A percentile compares a stretch with the other conserved stretches of the same genome.
Evolutionary conservation across 1,140 invertebrate species (phyloP).

Genomic region (Drosophila dunni): DNA sequence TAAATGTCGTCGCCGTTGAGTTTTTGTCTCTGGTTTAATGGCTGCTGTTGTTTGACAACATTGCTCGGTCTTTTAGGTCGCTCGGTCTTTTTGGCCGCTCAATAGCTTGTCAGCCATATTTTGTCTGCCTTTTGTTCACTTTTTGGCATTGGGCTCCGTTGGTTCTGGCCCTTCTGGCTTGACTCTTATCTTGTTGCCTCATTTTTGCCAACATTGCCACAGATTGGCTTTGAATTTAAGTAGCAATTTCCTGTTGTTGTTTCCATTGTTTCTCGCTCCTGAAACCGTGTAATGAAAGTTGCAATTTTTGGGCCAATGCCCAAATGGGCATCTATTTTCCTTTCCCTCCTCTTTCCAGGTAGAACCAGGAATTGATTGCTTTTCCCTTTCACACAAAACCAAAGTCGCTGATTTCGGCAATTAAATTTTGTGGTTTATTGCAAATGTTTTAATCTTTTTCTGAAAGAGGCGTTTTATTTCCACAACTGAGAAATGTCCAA

Average conservation of each 20-base stretch:
- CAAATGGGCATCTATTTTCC: slow-evolving; percentile 7
- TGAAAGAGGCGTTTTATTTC: background rate
- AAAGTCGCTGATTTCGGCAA: background rate
- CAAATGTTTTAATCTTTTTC: background rate
- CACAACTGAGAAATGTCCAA: background rate
- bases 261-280: slow-evolving; percentile 34
- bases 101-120: slow-evolving; percentile 58
- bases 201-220: slow-evolving; percentile 58
- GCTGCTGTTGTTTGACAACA: slow-evolving; percentile 3
- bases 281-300: slow-evolving; percentile 57
- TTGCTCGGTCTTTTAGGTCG: background rate
- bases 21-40: slow-evolving; percentile 28
- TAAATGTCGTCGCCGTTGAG: slow-evolving; percentile 69
- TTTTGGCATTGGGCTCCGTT: slow-evolving; percentile 18
- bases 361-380: slow-evolving; percentile 8
- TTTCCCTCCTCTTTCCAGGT: background rate
- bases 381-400: slow-evolving; percentile 7
- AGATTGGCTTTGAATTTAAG: slow-evolving; percentile 81
- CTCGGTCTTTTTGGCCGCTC: slow-evolving; percentile 10
- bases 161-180: background rate
- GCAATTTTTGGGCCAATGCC: slow-evolving; percentile 43
- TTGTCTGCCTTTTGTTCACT: slow-evolving; percentile 62
- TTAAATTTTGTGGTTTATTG: background rate
- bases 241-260: slow-evolving; percentile 72
- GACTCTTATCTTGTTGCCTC: slow-evolving; percentile 61